Base-by-base conservation (phyloP, 1,140 invertebrate species). In the Oryctes rhinoceros region DNA sequence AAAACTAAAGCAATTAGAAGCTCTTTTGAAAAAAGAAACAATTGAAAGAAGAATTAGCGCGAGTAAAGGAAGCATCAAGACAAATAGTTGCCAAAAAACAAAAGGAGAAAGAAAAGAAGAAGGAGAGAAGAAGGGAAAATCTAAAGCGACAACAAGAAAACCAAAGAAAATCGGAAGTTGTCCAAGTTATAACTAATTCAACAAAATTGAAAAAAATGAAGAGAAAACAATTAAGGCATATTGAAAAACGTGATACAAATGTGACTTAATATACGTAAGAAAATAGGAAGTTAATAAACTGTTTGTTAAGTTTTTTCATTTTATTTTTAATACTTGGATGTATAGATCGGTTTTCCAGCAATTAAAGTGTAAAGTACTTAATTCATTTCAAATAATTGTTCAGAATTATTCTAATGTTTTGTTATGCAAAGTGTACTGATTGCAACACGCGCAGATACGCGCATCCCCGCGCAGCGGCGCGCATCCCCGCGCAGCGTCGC, bases 181-280 rank as follows among this genome's bases (percentile, higher is more conserved):
- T 96, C 0, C 95, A 96, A 90, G 91, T 94, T n/a, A 96, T 97
- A 79, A 95, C 92, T 83, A 96, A 96, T 87, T 91, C 95, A 49
- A 90, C 91, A 0, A 97, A 96, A 88, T 87, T 97, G 15, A 96
- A 95, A 84, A 91, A 92, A 82, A 96, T 96, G 93, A 95, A 94
- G 85, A 96, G 95, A 86, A 96, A 96, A 88, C 93, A 95, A 80
- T 88, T 96, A 80, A 90, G 94, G 79, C 91, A 91, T 84, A 93
- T 96, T 84, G 92, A 95, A 84, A 96, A 96, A 86, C 88, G 94
- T 74, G 95, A 96, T 88, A 94, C 93, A 39, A 91, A 78, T 49
- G 4, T 77, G 39, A 5, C 39, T 44, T 44, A 59, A 37, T 11
- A 48, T 47, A 24, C 4, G 15, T 24, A 18, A 30, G 24, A 30